Evolutionary conservation across 1,140 invertebrate species (phyloP).

Genomic region (Anadara kagoshimensis): DNA sequence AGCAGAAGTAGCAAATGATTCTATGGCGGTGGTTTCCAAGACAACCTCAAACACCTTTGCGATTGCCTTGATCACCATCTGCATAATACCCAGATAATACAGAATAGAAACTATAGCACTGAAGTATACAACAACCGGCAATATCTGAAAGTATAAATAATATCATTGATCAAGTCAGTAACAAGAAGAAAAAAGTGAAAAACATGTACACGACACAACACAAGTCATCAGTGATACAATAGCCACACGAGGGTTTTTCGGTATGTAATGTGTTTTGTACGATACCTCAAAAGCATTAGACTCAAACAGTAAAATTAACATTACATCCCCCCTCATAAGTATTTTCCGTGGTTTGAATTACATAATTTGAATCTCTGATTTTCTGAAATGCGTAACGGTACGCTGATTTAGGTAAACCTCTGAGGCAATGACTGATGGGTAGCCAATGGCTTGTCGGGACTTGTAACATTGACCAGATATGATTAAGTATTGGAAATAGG

Average conservation of each 20-base stretch:
- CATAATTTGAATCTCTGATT: too few species aligned
- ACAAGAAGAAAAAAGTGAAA: neutral
- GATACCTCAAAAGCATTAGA: neutral
- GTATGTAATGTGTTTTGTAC: too few species aligned
- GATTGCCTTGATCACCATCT: slow-evolving; percentile 62
- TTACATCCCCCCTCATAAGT: too few species aligned
- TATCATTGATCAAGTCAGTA: neutral
- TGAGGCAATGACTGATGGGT: too few species aligned
- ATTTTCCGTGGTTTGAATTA: too few species aligned
- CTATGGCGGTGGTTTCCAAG: slow-evolving; percentile 66
- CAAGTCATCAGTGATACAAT: neutral
- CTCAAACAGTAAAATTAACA: neutral
- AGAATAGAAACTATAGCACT: slow-evolving; percentile 67
- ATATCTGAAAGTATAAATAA: slow-evolving; percentile 57
- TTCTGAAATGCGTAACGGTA: too few species aligned
- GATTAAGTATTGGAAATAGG: too few species aligned
- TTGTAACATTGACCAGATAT: too few species aligned
- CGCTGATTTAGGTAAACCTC: too few species aligned
- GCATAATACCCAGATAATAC: slow-evolving; percentile 71
- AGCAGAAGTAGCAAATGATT: slow-evolving; percentile 70
- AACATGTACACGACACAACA: neutral
- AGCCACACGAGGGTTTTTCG: neutral
- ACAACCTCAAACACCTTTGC: slow-evolving; percentile 60
- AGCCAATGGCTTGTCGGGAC: too few species aligned
- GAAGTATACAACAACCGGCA: slow-evolving; percentile 72